Evolutionary conservation across 2,797 vertebrate genomes (phyloP).

Genomic region (Helicolenus hilgendorfi): DNA sequence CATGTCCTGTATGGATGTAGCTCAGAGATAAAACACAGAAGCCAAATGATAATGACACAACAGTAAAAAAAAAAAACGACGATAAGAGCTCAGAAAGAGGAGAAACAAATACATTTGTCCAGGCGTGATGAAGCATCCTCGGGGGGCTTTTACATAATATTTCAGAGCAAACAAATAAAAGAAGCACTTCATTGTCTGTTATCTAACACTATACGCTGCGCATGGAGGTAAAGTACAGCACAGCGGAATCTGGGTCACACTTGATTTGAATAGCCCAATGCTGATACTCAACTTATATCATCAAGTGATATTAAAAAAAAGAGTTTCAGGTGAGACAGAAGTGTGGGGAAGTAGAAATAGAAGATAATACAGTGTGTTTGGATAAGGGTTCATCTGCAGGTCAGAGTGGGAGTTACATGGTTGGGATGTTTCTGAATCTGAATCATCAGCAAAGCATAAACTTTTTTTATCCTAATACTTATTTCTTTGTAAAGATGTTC

Average conservation of each 20-base stretch:
- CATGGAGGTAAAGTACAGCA: constrained; percentile 14
- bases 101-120: constrained; percentile 18
- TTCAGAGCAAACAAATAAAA: constrained; percentile 14
- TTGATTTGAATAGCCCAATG: constrained; percentile 34
- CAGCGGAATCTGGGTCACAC: constrained; percentile 49
- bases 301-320: neutral
- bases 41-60: constrained; percentile 3
- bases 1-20: neutral
- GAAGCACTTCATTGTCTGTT: constrained; percentile 8
- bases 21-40: constrained; percentile 11
- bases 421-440: neutral
- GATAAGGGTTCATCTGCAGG: constrained; percentile 28
- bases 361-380: neutral
- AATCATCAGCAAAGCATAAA: neutral
- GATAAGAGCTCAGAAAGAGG: constrained; percentile 3
- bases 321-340: constrained; percentile 16
- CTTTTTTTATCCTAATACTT: neutral
- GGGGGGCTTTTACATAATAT: constrained; percentile 14
- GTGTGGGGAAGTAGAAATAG: neutral
- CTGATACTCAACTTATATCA: constrained; percentile 33
- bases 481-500: neutral
- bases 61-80: neutral
- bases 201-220: constrained; percentile 8
- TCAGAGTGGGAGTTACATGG: neutral
- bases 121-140: constrained; percentile 10